Evolutionary conservation across 2,888 invertebrate species (phyloP).

Genomic region (Drosophila seclusa): DNA sequence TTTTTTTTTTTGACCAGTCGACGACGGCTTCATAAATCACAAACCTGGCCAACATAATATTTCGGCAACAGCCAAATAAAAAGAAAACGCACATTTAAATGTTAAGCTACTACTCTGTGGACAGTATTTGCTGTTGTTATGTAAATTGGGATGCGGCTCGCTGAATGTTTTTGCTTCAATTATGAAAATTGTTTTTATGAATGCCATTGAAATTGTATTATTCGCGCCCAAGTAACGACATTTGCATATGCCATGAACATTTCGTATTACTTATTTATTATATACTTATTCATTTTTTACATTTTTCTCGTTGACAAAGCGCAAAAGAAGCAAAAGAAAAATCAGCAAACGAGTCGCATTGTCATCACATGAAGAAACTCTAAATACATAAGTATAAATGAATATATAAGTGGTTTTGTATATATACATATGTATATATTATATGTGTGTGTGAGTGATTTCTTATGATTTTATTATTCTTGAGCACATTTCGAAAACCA

Average conservation of each 20-base stretch:
- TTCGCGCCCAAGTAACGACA: slow-evolving; percentile 69
- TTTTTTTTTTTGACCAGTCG: slow-evolving; percentile 6
- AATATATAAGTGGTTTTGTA: slow-evolving; percentile 1
- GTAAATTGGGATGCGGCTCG: slow-evolving; percentile 55
- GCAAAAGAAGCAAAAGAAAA: background rate
- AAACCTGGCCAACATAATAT: slow-evolving; percentile 32
- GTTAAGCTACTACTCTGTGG: slow-evolving; percentile 53
- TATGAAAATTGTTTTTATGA: slow-evolving; percentile 76
- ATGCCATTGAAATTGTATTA: slow-evolving; percentile 78
- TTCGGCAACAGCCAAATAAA: slow-evolving; percentile 1
- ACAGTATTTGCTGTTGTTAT: slow-evolving; percentile 36
- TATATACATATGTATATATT: background rate
- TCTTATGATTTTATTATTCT: slow-evolving; percentile 1
- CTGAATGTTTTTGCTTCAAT: slow-evolving; percentile 67
- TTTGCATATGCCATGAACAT: slow-evolving; percentile 63
- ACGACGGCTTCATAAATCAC: slow-evolving; percentile 48
- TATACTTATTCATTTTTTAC: slow-evolving; percentile 7
- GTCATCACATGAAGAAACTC: slow-evolving; percentile 26
- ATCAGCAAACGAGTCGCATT: slow-evolving; percentile 26
- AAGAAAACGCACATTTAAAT: slow-evolving; percentile 15
- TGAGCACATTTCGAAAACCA: background rate
- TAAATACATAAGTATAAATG: slow-evolving; percentile 12
- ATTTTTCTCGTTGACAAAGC: background rate
- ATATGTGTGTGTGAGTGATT: background rate
- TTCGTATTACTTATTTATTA: slow-evolving; percentile 30